Evolutionary conservation across 2,797 vertebrate genomes (phyloP).

Genomic region (Cyclura pinguis): DNA sequence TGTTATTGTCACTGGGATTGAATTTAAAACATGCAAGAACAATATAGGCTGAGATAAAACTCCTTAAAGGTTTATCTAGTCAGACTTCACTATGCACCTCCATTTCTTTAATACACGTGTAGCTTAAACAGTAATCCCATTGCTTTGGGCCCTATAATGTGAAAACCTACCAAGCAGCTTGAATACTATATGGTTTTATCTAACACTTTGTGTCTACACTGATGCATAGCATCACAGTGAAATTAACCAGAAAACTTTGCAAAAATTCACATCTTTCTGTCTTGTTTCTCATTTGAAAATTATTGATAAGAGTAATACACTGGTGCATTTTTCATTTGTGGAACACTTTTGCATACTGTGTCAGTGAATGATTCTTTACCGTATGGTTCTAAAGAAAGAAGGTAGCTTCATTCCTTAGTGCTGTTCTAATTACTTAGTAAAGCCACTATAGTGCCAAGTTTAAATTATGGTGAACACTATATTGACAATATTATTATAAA

Average conservation of each 20-base stretch:
- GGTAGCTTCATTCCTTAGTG: too few relatives aligned
- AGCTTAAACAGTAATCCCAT: background rate
- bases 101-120: background rate
- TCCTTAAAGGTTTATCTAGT: constrained; percentile 54
- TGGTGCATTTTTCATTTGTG: background rate
- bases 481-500: too few relatives aligned
- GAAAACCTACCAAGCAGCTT: background rate
- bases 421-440: background rate
- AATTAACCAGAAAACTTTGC: background rate
- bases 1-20: constrained; percentile 59
- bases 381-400: too few relatives aligned
- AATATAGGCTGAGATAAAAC: constrained; percentile 62
- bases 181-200: background rate
- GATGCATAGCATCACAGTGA: background rate
- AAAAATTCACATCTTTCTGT: background rate
- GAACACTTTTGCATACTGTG: background rate
- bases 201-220: background rate
- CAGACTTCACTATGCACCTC: constrained; percentile 31
- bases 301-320: background rate
- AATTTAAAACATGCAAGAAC: constrained; percentile 69
- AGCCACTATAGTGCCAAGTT: too few relatives aligned
- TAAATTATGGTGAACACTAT: too few relatives aligned
- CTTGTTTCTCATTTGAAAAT: background rate
- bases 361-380: background rate
- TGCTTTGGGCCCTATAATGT: background rate